Evolutionary conservation across 1,140 invertebrate species (phyloP).

Genomic region (Heliconius hewitsoni): DNA sequence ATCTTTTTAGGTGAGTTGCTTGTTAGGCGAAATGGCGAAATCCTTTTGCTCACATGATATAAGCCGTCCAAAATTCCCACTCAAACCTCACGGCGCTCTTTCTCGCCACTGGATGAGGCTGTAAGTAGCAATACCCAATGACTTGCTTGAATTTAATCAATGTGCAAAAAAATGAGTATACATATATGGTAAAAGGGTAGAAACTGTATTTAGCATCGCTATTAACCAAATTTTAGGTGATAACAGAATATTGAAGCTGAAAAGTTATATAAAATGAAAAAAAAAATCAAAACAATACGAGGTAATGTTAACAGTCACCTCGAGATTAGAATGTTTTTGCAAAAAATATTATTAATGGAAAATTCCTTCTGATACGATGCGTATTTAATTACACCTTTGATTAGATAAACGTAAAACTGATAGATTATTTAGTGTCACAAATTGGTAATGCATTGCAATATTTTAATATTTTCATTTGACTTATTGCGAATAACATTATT

Average conservation of each 20-base stretch:
- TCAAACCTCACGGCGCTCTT: no score
- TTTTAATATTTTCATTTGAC: not conserved
- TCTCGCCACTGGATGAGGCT: no score
- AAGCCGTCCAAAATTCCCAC: no score
- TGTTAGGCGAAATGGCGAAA: no score
- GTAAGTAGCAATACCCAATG: no score
- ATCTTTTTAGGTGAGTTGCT: no score
- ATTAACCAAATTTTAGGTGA: no score
- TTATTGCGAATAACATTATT: not conserved
- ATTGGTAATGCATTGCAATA: not conserved
- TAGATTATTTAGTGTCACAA: not conserved
- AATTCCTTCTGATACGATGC: constrained; percentile 29
- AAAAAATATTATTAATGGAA: constrained; percentile 29
- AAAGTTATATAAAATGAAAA: not conserved
- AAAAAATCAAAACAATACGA: constrained; percentile 1
- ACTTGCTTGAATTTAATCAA: no score
- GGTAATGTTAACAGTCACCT: not conserved
- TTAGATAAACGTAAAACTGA: constrained; percentile 29
- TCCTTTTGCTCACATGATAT: no score
- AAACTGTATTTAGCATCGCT: no score
- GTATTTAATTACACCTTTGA: constrained; percentile 27
- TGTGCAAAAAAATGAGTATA: no score
- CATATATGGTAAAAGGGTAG: no score
- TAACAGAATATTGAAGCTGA: not conserved
- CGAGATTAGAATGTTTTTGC: constrained; percentile 15